Conservation (phyloP, 2,113 vertebrate species). For the Dasyurus viverrinus region DNA sequence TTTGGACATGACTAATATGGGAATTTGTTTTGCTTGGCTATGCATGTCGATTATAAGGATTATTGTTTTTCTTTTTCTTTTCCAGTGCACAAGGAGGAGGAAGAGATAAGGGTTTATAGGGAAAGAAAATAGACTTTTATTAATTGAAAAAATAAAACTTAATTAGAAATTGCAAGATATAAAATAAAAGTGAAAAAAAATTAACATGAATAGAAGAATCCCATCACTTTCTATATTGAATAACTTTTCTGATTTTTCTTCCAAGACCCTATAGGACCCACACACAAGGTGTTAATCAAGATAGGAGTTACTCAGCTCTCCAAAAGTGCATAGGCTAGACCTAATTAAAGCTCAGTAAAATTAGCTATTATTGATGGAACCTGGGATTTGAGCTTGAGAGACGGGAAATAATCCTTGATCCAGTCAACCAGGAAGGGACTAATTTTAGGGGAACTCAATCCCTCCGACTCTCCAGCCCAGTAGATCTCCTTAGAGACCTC, state of each 20-base stretch:
- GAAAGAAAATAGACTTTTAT: neutral
- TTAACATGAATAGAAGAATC: neutral
- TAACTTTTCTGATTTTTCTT: neutral
- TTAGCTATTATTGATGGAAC: too few species aligned
- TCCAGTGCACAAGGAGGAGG: neutral
- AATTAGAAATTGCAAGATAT: neutral
- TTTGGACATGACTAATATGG: too few species aligned
- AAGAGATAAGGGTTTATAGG: neutral
- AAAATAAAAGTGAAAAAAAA: neutral
- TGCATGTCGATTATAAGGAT: too few species aligned
- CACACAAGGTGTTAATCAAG: neutral
- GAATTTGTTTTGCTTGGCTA: too few species aligned
- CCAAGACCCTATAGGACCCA: neutral
- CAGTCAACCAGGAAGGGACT: neutral
- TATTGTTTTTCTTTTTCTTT: neutral
- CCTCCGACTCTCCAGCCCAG: neutral
- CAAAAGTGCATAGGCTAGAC: neutral
- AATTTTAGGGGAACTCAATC: neutral
- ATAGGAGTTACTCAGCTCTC: neutral
- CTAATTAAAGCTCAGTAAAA: too few species aligned
- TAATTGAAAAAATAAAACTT: neutral
- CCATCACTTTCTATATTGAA: neutral
- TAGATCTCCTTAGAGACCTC: neutral
- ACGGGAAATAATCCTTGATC: neutral
- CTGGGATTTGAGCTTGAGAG: neutral